Conservation (phyloP, 1,140 invertebrate genomes). For the Megalopta genalis region DNA sequence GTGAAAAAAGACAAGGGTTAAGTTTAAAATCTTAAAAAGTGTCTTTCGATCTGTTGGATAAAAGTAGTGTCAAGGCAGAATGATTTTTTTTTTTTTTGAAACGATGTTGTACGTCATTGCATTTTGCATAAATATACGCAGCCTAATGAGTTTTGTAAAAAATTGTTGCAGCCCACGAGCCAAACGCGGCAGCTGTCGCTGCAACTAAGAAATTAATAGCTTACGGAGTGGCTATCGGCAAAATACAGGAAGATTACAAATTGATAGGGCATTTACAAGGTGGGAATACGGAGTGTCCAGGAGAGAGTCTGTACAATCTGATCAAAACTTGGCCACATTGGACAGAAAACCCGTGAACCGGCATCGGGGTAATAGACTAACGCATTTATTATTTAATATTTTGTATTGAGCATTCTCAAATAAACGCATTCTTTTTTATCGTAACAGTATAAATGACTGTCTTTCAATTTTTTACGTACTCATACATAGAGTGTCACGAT, state of each 20-base stretch:
- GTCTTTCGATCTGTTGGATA: too few relatives aligned
- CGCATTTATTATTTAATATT: background rate
- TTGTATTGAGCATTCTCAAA: background rate
- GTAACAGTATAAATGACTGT: too few relatives aligned
- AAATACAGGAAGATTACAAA: constrained; percentile 75
- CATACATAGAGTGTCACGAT: constrained; percentile 69
- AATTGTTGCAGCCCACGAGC: constrained; percentile 77
- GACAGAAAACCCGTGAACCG: constrained; percentile 9
- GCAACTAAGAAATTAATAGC: constrained; percentile 75
- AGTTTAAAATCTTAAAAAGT: too few relatives aligned
- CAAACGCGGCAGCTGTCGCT: constrained; percentile 75
- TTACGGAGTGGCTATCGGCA: constrained; percentile 71
- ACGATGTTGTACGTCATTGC: too few relatives aligned
- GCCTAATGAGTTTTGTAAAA: constrained; percentile 7
- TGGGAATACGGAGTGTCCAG: constrained; percentile 77
- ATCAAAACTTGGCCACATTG: constrained; percentile 81
- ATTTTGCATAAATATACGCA: too few relatives aligned
- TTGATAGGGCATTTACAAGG: constrained; percentile 80
- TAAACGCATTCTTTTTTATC: background rate
- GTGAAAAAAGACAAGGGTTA: too few relatives aligned
- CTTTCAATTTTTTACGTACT: background rate
- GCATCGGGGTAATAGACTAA: too few relatives aligned
- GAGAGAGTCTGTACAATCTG: constrained; percentile 79
- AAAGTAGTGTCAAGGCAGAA: too few relatives aligned
- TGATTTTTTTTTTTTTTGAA: too few relatives aligned